Conservation (phyloP, 2,113 vertebrate genomes). For the Osmerus eperlanus region DNA sequence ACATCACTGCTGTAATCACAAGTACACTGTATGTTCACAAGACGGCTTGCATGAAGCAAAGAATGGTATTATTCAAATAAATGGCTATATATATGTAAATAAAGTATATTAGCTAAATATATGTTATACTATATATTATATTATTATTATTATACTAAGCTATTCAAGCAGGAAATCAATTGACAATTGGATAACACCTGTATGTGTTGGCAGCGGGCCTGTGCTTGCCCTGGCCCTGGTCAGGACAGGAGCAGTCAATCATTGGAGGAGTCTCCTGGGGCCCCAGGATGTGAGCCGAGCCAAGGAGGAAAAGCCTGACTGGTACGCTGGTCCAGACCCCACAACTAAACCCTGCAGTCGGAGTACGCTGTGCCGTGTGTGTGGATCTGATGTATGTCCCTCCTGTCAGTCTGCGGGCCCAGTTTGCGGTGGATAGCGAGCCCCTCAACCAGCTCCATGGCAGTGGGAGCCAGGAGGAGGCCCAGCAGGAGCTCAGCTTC, state of each 20-base stretch:
- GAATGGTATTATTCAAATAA: neutral
- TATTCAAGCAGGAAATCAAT: no score
- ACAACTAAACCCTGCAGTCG: neutral
- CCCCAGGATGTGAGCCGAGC: constrained; percentile 63
- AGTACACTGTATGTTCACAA: no score
- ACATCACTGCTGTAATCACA: no score
- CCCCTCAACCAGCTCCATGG: constrained; percentile 73
- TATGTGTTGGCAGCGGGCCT: constrained; percentile 64
- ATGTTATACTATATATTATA: neutral
- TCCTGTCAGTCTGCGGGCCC: constrained; percentile 22
- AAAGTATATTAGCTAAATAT: neutral
- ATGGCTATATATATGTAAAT: neutral
- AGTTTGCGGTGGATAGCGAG: constrained; percentile 58
- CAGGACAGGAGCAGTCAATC: constrained; percentile 57
- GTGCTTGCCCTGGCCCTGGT: constrained; percentile 69
- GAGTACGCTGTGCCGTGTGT: constrained; percentile 4
- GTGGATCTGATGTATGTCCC: neutral
- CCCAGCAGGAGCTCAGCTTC: constrained; percentile 68
- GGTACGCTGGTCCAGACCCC: constrained; percentile 45
- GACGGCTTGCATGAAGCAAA: neutral
- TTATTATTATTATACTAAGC: no score
- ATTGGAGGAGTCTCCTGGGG: constrained; percentile 71
- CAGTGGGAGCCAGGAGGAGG: constrained; percentile 61
- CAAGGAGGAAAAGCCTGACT: constrained; percentile 63
- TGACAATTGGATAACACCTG: neutral